A percentile compares a stretch with the other conserved stretches of the same genome.
Conservation (phyloP, 2,888 invertebrate genomes). For the Drosophila leonis region DNA sequence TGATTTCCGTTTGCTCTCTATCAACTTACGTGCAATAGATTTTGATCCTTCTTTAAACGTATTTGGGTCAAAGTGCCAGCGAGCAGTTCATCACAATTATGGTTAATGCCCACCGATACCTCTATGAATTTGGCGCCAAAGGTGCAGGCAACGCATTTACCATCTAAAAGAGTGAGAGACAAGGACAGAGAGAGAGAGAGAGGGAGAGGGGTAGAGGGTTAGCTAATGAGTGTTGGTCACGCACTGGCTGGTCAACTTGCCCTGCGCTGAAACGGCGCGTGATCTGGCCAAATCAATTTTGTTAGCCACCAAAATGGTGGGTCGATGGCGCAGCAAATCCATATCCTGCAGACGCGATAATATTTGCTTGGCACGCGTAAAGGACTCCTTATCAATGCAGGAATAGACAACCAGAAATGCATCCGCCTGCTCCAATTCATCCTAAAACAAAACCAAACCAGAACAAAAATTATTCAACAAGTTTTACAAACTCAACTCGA, state of each 20-base stretch:
- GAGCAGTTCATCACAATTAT: slow-evolving; percentile 97
- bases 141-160: slow-evolving; percentile 95
- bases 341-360: slow-evolving; percentile 91
- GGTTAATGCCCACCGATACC: slow-evolving; percentile 98
- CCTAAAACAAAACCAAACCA: slow-evolving; percentile 86
- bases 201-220: not conserved
- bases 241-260: slow-evolving; percentile 86
- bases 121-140: slow-evolving; percentile 97
- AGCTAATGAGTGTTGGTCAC: slow-evolving; percentile 41
- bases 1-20: not conserved
- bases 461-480: slow-evolving; percentile 51
- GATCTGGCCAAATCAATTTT: slow-evolving; percentile 97
- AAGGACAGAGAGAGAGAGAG: slow-evolving; percentile 47
- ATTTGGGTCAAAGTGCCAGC: slow-evolving; percentile 97
- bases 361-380: slow-evolving; percentile 93
- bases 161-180: slow-evolving; percentile 89
- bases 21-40: slow-evolving; percentile 85
- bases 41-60: slow-evolving; percentile 91
- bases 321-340: slow-evolving; percentile 91
- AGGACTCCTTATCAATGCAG: slow-evolving; percentile 95
- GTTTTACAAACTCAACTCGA: slow-evolving; percentile 30
- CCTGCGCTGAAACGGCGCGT: slow-evolving; percentile 95
- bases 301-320: slow-evolving; percentile 95
- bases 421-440: slow-evolving; percentile 92
- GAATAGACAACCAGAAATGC: slow-evolving; percentile 96